phyloP scores from a whole-genome alignment of 2,113 vertebrate genomes.

The Macrotus californicus region DNA sequence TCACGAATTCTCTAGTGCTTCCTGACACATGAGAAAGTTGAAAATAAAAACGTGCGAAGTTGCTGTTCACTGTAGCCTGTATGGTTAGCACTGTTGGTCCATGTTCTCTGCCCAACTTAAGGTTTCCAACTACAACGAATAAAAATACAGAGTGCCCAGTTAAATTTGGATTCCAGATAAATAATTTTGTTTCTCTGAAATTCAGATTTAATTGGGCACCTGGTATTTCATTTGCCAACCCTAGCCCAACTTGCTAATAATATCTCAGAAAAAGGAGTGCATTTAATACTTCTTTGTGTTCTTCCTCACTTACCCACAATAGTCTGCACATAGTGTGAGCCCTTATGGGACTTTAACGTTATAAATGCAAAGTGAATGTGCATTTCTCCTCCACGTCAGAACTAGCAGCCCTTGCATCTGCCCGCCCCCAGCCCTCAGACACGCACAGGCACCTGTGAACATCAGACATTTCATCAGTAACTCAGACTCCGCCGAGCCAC shows the following conservation, averaged over 20 bases:
- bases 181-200: neutral
- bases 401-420: neutral
- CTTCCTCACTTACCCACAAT: fast-evolving
- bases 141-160: neutral
- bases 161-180: neutral
- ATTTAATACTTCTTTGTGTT: neutral
- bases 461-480: neutral
- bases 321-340: fast-evolving
- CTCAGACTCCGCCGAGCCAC: neutral
- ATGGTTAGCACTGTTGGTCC: neutral
- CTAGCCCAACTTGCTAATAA: neutral
- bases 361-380: neutral
- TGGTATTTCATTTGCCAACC: neutral
- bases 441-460: neutral
- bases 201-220: neutral
- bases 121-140: neutral
- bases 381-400: neutral
- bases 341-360: neutral
- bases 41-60: neutral
- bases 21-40: neutral
- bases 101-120: neutral
- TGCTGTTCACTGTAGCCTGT: neutral
- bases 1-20: neutral
- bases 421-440: fast-evolving
- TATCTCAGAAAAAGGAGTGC: neutral